phyloP scores from a whole-genome alignment of 1,140 invertebrate species.

The Nymphalis io region DNA sequence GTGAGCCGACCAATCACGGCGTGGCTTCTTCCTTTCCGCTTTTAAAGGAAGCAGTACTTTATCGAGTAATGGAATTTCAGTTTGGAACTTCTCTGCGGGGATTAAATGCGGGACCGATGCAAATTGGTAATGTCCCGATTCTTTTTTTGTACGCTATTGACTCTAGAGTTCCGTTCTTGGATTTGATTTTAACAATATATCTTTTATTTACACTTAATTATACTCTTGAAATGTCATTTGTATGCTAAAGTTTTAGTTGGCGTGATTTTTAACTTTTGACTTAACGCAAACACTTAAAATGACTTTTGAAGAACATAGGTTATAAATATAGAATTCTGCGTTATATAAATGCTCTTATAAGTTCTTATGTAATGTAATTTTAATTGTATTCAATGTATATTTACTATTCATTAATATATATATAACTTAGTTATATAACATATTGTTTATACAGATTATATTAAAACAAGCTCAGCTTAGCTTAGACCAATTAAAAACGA shows the following conservation, averaged over 20 bases:
- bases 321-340: too few relatives aligned
- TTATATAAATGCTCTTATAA: too few relatives aligned
- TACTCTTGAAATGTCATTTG: background rate
- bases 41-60: conserved; percentile 66
- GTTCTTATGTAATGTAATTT: too few relatives aligned
- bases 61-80: conserved; percentile 78
- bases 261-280: too few relatives aligned
- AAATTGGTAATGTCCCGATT: conserved; percentile 61
- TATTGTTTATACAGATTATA: too few relatives aligned
- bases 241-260: background rate
- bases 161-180: conserved; percentile 28
- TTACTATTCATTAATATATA: too few relatives aligned
- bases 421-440: too few relatives aligned
- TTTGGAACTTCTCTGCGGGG: conserved; percentile 64
- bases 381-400: too few relatives aligned
- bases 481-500: too few relatives aligned
- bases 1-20: conserved; percentile 73
- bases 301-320: too few relatives aligned
- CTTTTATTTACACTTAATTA: background rate
- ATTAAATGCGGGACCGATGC: conserved; percentile 67
- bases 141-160: conserved; percentile 56
- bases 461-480: too few relatives aligned
- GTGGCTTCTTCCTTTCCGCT: conserved; percentile 66
- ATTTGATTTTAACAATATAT: background rate
- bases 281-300: too few relatives aligned